Conservation (phyloP, 2,113 vertebrate species). For the Neopipo cinnamomea region DNA sequence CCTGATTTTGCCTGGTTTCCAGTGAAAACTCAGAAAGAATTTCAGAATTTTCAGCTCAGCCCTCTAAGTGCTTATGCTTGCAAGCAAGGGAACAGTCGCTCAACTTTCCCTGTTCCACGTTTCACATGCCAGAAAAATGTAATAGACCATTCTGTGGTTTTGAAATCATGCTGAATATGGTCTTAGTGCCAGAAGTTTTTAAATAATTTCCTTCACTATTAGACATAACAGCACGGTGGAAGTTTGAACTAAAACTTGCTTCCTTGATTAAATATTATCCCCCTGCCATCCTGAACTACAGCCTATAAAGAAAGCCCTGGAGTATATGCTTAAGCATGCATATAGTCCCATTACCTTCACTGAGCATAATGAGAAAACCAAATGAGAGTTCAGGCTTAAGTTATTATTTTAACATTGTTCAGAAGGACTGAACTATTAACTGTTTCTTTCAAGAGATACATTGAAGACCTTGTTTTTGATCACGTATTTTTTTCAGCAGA, state of each 20-base stretch:
- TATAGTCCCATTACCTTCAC: neutral
- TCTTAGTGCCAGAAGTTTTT: neutral
- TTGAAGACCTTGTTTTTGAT: neutral
- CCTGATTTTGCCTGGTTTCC: neutral
- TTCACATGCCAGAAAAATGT: neutral
- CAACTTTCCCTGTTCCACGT: neutral
- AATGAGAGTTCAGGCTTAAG: neutral
- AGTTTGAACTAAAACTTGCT: constrained; percentile 5
- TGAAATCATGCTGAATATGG: neutral
- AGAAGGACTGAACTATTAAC: neutral
- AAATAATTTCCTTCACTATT: constrained; percentile 43
- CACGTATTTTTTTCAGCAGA: neutral
- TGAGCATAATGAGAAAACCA: constrained; percentile 12
- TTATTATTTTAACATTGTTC: neutral
- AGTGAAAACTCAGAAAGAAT: neutral
- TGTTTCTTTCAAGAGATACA: neutral
- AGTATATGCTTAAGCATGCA: neutral
- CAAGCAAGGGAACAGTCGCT: neutral
- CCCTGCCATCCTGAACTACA: neutral
- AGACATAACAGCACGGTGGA: neutral
- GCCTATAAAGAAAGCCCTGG: neutral
- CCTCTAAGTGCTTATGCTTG: neutral
- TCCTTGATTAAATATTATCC: constrained; percentile 41
- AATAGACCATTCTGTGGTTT: constrained; percentile 25
- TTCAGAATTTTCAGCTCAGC: constrained; percentile 1